Base-by-base conservation (phyloP, 1,140 invertebrate species). In the Delia radicum region DNA sequence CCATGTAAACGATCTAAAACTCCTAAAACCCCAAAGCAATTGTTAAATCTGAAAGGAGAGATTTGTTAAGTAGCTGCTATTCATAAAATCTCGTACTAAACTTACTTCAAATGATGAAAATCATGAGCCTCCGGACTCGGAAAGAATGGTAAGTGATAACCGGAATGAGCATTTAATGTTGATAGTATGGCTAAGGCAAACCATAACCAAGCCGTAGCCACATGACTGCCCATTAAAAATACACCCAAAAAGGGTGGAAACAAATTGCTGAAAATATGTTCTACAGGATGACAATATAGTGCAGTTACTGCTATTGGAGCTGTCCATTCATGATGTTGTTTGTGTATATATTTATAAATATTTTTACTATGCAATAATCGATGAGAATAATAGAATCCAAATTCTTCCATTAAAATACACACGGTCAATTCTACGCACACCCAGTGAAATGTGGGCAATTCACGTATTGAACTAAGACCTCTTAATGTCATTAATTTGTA, bases 71-170 rank as follows among this genome's bases (percentile, higher is more conserved):
- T 55, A 31, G 1, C 4, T 65, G 10, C 18, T 28, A 24, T n/a
- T n/a, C n/a, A 61, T 71, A 63, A 10, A 28, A 4, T 27, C 33
- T 46, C 0, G 3, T 46, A 55, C 42, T 28, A 21, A n/a, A 55
- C 75, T 89, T 87, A 95, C 94, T 95, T 95, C 46, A 94, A 87
- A 86, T 97, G 95, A 87, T 97, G 95, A 85, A 94, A 96, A 87
- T 96, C 95, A 82, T 97, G 95, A 2, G 93, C 93, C 87, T 96
- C 94, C n/a, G 95, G 94, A 27, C 94, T 95, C 7, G 94, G 93
- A 80, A 96, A 92, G 80, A 96, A 93, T 0, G 95, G 95, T 79
- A 96, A 88, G 87, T 97, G 95, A 81, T 96, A 96, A 6, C 95
- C 95, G 63, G 93, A 94, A 82, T 97, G 95, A 18, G 94, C 91